Conservation (phyloP, 2,888 invertebrate genomes). For the Rhagonycha lutea region DNA sequence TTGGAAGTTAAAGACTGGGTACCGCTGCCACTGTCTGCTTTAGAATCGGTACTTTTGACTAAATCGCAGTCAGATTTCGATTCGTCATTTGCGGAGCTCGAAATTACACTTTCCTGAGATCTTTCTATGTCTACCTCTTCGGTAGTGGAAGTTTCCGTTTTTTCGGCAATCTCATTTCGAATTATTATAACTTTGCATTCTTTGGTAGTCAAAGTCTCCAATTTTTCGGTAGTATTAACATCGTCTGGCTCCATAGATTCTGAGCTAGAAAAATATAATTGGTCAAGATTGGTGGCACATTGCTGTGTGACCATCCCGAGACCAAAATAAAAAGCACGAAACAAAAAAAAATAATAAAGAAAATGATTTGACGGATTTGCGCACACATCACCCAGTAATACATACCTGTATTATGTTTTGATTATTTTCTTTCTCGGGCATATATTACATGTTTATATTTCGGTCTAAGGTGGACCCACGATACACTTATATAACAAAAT, state of each 20-base stretch:
- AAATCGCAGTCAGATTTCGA: not conserved
- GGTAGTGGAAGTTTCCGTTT: not conserved
- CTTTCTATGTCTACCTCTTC: not conserved
- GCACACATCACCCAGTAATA: constrained; percentile 5
- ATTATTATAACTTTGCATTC: not conserved
- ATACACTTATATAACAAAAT: constrained; percentile 40
- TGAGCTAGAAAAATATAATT: constrained; percentile 43
- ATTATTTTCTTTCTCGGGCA: not conserved
- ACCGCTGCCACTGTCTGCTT: not conserved
- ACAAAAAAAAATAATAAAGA: constrained; percentile 26
- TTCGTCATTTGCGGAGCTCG: not conserved
- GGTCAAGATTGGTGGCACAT: constrained; percentile 28
- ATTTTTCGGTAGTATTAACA: not conserved
- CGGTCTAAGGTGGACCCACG: constrained; percentile 52
- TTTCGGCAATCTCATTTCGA: not conserved
- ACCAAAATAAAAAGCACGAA: constrained; percentile 48
- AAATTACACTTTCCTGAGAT: not conserved
- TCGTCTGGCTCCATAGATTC: constrained; percentile 33
- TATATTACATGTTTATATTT: constrained; percentile 40
- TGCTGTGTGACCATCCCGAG: constrained; percentile 50
- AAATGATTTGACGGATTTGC: constrained; percentile 6
- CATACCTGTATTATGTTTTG: constrained; percentile 14
- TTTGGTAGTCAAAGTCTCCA: too few species aligned
- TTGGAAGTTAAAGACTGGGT: not conserved
- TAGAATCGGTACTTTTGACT: not conserved